Evolutionary conservation across 2,113 vertebrate species (phyloP).

Genomic region (Struthio camelus): DNA sequence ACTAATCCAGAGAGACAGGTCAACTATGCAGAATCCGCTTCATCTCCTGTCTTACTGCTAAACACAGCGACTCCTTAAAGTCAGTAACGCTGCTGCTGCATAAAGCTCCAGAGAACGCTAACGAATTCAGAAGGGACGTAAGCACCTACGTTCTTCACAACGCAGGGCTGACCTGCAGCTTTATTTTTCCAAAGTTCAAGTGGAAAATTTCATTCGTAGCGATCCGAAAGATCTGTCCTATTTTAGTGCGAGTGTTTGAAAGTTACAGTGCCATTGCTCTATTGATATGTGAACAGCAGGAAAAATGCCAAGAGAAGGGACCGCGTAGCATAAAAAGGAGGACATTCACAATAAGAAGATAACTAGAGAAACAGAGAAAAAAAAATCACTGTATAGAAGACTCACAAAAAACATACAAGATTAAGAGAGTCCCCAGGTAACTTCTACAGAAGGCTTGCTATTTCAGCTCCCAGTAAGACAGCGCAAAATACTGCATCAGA

Average conservation of each 20-base stretch:
- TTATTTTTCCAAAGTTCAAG: background rate
- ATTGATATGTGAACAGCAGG: background rate
- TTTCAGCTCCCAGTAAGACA: background rate
- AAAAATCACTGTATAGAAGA: background rate
- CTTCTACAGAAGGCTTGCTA: background rate
- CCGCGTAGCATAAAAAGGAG: background rate
- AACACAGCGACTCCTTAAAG: background rate
- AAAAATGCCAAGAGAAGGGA: background rate
- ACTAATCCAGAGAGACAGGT: background rate
- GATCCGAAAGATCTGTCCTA: background rate
- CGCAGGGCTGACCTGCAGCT: background rate
- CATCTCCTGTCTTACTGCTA: background rate
- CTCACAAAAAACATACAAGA: background rate
- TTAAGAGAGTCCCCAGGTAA: background rate
- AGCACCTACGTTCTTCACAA: accelerated
- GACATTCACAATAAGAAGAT: background rate
- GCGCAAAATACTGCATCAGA: background rate
- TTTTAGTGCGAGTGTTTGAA: background rate
- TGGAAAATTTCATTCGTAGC: background rate
- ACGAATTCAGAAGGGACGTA: background rate
- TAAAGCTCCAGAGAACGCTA: background rate
- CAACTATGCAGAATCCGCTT: background rate
- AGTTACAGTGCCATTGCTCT: background rate
- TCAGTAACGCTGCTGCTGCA: background rate
- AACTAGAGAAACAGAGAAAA: background rate